Evolutionary conservation across 2,797 vertebrate species (phyloP).

Genomic region (Cossypha dichroa): DNA sequence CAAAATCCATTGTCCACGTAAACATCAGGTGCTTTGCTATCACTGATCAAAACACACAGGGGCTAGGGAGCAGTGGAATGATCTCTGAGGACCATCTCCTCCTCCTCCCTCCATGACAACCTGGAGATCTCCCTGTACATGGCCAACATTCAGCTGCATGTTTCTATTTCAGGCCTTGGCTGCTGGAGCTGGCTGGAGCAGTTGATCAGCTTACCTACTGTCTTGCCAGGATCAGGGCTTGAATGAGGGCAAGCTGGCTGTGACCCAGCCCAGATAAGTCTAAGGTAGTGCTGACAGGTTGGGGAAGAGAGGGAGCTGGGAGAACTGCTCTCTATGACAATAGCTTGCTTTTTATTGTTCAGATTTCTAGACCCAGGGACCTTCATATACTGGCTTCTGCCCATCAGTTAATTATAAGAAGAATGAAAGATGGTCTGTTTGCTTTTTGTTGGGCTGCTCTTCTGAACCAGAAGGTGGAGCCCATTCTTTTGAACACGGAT

Average conservation of each 20-base stretch:
- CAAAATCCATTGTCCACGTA: accelerated
- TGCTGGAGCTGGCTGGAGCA: neutral
- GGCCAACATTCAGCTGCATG: neutral
- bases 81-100: neutral
- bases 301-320: neutral
- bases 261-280: constrained; percentile 16
- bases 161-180: constrained; percentile 18
- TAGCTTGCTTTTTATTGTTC: neutral
- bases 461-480: neutral
- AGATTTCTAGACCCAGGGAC: neutral
- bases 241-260: constrained; percentile 49
- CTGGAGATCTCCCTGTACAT: neutral
- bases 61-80: neutral
- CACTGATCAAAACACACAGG: neutral
- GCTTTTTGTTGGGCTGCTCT: neutral
- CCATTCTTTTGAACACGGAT: neutral
- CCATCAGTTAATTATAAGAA: neutral
- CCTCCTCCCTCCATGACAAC: neutral
- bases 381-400: neutral
- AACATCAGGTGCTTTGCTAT: neutral
- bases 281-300: neutral
- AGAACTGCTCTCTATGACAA: neutral
- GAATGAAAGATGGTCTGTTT: neutral
- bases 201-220: constrained; percentile 39
- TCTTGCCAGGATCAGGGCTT: constrained; percentile 27